Evolutionary conservation across 2,797 vertebrate genomes (phyloP).

Genomic region (Orestias chungarensis): DNA sequence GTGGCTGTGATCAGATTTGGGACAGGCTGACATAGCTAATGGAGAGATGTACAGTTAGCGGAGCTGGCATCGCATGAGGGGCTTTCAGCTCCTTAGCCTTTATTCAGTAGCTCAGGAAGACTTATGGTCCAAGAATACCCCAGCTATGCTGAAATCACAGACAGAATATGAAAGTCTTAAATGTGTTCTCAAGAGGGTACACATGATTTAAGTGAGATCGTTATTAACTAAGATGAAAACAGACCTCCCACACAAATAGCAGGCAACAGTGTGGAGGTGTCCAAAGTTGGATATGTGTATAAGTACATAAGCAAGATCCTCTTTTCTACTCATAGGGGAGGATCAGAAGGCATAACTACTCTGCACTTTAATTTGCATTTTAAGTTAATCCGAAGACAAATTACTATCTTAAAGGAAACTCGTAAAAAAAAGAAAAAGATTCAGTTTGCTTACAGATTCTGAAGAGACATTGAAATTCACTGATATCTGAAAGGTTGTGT

Average conservation of each 20-base stretch:
- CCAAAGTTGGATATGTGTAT: constrained; percentile 14
- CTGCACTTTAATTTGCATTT: constrained; percentile 11
- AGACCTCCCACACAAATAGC: constrained; percentile 38
- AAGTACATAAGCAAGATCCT: constrained; percentile 20
- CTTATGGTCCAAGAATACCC: constrained; percentile 53
- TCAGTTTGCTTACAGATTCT: neutral
- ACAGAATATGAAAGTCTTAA: constrained; percentile 54
- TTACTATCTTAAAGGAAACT: neutral
- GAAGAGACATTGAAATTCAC: neutral
- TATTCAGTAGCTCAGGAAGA: constrained; percentile 54
- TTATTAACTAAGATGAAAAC: constrained; percentile 58
- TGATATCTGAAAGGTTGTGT: neutral
- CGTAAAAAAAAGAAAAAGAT: neutral
- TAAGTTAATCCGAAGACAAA: constrained; percentile 29
- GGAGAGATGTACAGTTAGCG: constrained; percentile 67
- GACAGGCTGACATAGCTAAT: constrained; percentile 71
- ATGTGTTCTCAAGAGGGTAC: constrained; percentile 55
- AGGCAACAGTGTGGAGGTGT: constrained; percentile 6
- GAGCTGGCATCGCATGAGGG: constrained; percentile 53
- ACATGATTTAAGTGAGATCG: constrained; percentile 45
- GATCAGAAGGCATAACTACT: constrained; percentile 7
- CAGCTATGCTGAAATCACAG: constrained; percentile 39
- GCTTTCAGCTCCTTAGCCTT: constrained; percentile 71
- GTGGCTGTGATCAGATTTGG: constrained; percentile 54
- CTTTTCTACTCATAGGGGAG: constrained; percentile 3